Evolutionary conservation across 2,797 vertebrate genomes (phyloP).

Genomic region (Falco columbarius): DNA sequence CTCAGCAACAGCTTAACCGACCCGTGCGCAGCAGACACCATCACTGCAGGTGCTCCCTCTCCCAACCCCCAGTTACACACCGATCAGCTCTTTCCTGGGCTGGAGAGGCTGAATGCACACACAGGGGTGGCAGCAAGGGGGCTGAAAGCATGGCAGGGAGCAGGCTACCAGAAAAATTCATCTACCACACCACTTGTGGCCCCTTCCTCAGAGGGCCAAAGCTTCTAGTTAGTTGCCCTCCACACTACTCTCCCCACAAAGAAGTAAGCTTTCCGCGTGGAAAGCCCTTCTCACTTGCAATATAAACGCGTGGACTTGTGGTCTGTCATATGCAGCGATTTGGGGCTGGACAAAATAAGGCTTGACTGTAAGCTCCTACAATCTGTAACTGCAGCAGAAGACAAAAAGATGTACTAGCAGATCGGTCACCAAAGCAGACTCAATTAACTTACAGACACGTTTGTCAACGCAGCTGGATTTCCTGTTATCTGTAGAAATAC

Average conservation of each 20-base stretch:
- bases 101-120: fast-evolving
- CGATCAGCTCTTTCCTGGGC: background rate
- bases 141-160: fast-evolving
- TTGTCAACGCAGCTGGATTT: background rate
- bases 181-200: background rate
- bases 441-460: background rate
- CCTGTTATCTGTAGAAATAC: background rate
- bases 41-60: background rate
- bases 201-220: background rate
- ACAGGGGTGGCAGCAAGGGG: background rate
- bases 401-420: background rate
- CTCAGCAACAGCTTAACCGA: background rate
- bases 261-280: fast-evolving
- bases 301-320: fast-evolving
- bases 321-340: background rate
- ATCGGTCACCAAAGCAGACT: background rate
- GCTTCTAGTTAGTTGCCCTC: background rate
- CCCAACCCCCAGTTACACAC: background rate
- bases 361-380: background rate
- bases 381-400: background rate
- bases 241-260: background rate
- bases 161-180: background rate
- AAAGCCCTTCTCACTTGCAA: background rate
- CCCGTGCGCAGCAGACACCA: fast-evolving
- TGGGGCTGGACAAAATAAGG: background rate